A percentile compares a stretch with the other conserved stretches of the same genome.
Evolutionary conservation across 2,888 invertebrate species (phyloP).

Genomic region (Phyto melanocephala): DNA sequence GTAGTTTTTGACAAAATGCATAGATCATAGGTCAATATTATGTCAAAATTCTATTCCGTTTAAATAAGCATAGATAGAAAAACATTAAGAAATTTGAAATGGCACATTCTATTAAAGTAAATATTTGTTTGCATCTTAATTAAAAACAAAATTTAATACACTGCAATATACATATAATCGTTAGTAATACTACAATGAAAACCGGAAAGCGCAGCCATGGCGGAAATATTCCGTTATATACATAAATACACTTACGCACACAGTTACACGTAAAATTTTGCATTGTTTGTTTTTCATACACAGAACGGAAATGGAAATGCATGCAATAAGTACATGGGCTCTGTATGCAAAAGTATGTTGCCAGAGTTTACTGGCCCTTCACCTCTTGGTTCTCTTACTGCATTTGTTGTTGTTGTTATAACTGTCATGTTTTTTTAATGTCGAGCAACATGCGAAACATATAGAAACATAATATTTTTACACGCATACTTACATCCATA

Average conservation of each 20-base stretch:
- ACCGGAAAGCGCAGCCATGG: constrained; percentile 48
- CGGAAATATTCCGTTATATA: constrained; percentile 49
- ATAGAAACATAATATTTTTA: constrained; percentile 39
- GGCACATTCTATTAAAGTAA: too few relatives aligned
- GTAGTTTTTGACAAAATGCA: too few relatives aligned
- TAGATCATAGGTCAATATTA: too few relatives aligned
- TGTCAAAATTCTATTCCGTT: too few relatives aligned
- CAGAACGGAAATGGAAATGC: constrained; percentile 33
- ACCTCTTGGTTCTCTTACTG: not conserved
- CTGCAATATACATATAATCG: too few relatives aligned
- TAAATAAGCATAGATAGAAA: too few relatives aligned
- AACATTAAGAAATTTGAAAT: too few relatives aligned
- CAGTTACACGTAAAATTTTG: not conserved
- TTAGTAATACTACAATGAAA: too few relatives aligned
- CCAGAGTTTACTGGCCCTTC: not conserved
- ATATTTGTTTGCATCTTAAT: too few relatives aligned
- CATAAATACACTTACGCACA: not conserved
- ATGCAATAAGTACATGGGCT: constrained; percentile 9
- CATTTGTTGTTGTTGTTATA: constrained; percentile 61
- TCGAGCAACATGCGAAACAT: constrained; percentile 66
- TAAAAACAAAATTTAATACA: too few relatives aligned
- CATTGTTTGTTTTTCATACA: not conserved
- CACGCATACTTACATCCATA: too few relatives aligned
- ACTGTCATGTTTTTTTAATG: constrained; percentile 68
- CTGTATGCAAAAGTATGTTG: not conserved